These are phyloP conservation scores for Petrosia ficiformis DNA, from an alignment of 37 sponge, comb jelly and placozoan species.

Conservation along the genomic window DNA sequence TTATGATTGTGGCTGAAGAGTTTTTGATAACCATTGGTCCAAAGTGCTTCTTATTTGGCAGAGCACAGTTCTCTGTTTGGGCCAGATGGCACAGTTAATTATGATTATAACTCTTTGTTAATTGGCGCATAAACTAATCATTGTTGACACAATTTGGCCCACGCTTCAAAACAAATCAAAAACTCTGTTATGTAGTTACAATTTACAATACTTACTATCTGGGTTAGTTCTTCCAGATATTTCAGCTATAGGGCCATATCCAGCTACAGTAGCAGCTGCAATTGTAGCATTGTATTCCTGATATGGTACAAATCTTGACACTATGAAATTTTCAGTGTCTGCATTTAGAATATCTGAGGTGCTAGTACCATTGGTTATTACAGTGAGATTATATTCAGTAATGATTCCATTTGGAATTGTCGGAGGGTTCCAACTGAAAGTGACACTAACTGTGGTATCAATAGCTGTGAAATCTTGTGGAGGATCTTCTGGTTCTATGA, in stretches of 20 bases:
- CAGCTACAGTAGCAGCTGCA: neutral
- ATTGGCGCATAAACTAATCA: too few species aligned
- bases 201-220: neutral
- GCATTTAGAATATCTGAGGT: neutral
- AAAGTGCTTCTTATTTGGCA: too few species aligned
- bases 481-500: neutral
- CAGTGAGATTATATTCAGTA: neutral
- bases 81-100: too few species aligned
- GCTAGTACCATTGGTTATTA: neutral
- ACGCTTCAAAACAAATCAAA: too few species aligned
- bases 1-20: too few species aligned
- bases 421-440: neutral
- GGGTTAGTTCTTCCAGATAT: neutral
- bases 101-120: too few species aligned
- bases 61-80: too few species aligned
- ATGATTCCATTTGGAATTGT: neutral
- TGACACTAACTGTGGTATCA: neutral
- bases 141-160: too few species aligned
- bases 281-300: neutral
- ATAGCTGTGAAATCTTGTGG: neutral
- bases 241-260: neutral
- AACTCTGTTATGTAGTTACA: too few species aligned
- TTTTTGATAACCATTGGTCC: too few species aligned
- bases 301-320: neutral
- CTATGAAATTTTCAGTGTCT: neutral